Evolutionary conservation across 1,140 invertebrate species (phyloP).

Genomic region (Eurosta solidaginis): DNA sequence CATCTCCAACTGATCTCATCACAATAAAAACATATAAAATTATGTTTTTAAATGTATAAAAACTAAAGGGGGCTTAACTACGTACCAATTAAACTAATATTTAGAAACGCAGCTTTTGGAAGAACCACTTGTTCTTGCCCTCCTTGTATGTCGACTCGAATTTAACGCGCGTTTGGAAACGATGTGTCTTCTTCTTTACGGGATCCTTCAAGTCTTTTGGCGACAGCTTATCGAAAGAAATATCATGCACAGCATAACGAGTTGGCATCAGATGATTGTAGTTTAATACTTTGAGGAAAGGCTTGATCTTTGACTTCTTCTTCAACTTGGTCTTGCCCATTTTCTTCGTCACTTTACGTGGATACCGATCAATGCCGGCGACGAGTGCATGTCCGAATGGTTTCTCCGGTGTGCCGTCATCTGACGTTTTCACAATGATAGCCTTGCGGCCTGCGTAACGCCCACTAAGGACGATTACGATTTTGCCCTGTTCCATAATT

Average conservation of each 20-base stretch:
- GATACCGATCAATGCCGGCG: conserved; percentile 96
- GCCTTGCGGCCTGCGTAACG: conserved; percentile 97
- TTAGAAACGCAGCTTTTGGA: too few species aligned
- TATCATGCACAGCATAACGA: conserved; percentile 90
- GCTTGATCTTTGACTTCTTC: conserved; percentile 95
- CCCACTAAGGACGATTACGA: conserved; percentile 96
- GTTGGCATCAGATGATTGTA: conserved; percentile 99
- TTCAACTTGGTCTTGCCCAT: conserved; percentile 97
- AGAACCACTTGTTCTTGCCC: too few species aligned
- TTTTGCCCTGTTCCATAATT: conserved; percentile 97
- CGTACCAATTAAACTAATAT: too few species aligned
- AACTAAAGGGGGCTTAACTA: too few species aligned
- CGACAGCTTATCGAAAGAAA: too few species aligned
- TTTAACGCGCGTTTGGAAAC: too few species aligned
- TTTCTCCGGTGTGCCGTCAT: conserved; percentile 96
- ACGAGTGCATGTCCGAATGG: conserved; percentile 96
- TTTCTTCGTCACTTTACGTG: conserved; percentile 91
- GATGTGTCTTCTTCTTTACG: too few species aligned
- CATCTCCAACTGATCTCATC: too few species aligned
- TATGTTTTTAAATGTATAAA: too few species aligned
- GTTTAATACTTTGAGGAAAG: conserved; percentile 95
- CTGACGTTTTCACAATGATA: conserved; percentile 93
- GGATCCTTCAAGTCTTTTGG: too few species aligned
- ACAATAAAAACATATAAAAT: too few species aligned
- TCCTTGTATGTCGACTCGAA: too few species aligned